Percentiles rank a stretch among this genome's conserved stretches.
Conservation (phyloP, 1,140 invertebrate species). For the Heliconius nattereri region DNA sequence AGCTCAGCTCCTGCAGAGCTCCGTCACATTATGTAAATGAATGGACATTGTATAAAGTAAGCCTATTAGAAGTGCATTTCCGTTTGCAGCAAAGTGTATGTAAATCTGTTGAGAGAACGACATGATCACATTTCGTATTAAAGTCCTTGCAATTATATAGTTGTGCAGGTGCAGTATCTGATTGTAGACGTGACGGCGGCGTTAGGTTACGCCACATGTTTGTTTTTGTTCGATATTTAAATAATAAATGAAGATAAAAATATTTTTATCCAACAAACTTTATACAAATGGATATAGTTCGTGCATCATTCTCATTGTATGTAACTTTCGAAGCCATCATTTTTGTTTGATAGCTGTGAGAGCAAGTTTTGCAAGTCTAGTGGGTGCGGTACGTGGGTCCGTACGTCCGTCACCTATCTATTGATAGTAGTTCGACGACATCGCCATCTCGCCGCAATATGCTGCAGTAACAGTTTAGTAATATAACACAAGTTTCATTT, state of each 20-base stretch:
- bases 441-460: not conserved
- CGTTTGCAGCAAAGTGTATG: constrained; percentile 4
- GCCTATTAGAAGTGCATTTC: not conserved
- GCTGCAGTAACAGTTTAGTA: not conserved
- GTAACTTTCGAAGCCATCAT: not conserved
- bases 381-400: not conserved
- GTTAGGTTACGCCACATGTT: not conserved
- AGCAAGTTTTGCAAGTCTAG: not conserved
- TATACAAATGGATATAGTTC: not conserved
- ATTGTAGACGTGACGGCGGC: not conserved
- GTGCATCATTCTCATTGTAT: not conserved
- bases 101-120: constrained; percentile 1
- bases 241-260: no score
- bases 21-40: not conserved
- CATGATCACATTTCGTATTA: not conserved
- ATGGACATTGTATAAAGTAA: not conserved
- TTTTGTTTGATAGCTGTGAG: not conserved
- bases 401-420: not conserved
- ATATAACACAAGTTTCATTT: not conserved
- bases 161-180: no score
- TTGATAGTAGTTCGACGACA: not conserved
- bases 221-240: not conserved
- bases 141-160: not conserved
- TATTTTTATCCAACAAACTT: no score
- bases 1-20: not conserved